Percentiles rank a stretch among this genome's conserved stretches.
Evolutionary conservation across 2,888 invertebrate genomes (phyloP).

Genomic region (Chymomyza fuscimana): DNA sequence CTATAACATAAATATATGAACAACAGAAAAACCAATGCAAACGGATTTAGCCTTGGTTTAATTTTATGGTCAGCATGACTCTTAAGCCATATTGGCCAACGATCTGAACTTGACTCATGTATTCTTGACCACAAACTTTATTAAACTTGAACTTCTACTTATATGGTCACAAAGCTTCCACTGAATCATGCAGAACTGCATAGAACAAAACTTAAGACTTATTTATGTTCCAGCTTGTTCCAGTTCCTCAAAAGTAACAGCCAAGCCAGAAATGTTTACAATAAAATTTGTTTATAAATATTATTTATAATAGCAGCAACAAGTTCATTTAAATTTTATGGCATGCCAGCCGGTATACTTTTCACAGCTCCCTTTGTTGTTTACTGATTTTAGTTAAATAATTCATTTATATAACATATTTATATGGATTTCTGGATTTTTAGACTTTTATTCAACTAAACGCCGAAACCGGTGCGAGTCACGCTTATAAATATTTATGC

Average conservation of each 20-base stretch:
- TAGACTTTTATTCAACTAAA: constrained; percentile 23
- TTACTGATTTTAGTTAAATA: not conserved
- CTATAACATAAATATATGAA: not conserved
- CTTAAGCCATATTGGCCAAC: not conserved
- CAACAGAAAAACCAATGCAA: not conserved
- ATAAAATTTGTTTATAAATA: not conserved
- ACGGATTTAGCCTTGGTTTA: not conserved
- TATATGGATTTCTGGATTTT: constrained; percentile 36
- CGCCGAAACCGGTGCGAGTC: constrained; percentile 16
- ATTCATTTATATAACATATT: not conserved
- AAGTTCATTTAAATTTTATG: constrained; percentile 40
- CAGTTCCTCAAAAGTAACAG: not conserved
- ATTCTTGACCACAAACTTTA: constrained; percentile 28
- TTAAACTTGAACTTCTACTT: not conserved
- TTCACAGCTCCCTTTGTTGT: not conserved
- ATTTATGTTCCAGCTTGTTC: not conserved
- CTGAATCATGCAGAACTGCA: not conserved
- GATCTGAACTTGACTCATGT: constrained; percentile 25
- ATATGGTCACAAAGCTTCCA: not conserved
- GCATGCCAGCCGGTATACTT: not conserved
- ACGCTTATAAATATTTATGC: constrained; percentile 22
- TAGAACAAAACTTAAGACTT: not conserved
- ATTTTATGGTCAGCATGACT: not conserved
- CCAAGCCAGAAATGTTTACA: not conserved
- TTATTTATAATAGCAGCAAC: not conserved